Conservation (phyloP, 2,888 invertebrate genomes). For the Apotomis turbidana region DNA sequence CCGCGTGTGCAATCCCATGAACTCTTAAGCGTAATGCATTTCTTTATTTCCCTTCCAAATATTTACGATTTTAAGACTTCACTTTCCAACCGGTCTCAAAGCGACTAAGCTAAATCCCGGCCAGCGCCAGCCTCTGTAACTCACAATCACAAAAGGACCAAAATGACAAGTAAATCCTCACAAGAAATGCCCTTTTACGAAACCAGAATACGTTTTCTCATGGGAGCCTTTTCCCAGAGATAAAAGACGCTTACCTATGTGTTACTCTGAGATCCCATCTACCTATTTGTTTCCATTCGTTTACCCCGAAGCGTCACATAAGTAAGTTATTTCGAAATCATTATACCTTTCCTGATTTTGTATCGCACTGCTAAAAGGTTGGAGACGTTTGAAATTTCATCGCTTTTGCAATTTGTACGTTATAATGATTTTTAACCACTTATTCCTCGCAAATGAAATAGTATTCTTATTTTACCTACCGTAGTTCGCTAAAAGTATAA, state of each 20-base stretch:
- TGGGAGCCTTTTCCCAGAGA: slow-evolving; percentile 17
- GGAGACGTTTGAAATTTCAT: too few relatives aligned
- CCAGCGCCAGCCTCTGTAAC: background rate
- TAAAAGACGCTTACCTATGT: slow-evolving; percentile 30
- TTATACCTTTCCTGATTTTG: background rate
- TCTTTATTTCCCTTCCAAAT: background rate
- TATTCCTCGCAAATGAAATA: too few relatives aligned
- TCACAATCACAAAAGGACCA: background rate
- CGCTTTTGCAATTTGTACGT: too few relatives aligned
- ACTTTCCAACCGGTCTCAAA: background rate
- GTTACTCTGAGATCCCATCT: slow-evolving; percentile 6
- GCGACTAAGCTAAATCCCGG: background rate
- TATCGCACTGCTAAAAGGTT: background rate
- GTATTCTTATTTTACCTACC: too few relatives aligned
- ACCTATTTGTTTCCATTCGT: slow-evolving; percentile 10
- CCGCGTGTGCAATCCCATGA: background rate
- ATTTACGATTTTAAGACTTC: background rate
- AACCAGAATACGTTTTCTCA: background rate
- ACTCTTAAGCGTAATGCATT: background rate
- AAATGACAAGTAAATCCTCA: background rate
- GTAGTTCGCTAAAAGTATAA: too few relatives aligned
- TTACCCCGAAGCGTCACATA: background rate
- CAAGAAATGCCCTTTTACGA: slow-evolving; percentile 3
- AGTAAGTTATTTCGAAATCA: slow-evolving; percentile 2
- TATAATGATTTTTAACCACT: too few relatives aligned